Evolutionary conservation across 2,888 invertebrate genomes (phyloP), one percentile per base, ranked within the genome.

Genomic region (Teleiodes luculella): DNA sequence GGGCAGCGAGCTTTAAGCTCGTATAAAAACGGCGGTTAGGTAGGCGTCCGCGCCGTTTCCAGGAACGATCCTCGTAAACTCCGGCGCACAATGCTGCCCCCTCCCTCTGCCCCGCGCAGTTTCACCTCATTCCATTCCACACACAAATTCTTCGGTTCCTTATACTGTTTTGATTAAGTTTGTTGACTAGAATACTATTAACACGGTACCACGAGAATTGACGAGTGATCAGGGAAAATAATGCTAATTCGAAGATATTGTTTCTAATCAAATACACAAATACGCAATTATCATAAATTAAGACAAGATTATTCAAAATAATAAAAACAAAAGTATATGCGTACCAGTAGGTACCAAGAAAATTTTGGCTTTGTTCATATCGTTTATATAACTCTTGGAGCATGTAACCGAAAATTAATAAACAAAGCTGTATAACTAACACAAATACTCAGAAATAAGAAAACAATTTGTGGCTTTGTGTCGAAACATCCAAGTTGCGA

Each of bases 1-100:
- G n/a, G n/a, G n/a, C n/a, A n/a, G n/a, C n/a, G n/a, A n/a, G n/a
- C n/a, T n/a, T n/a, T n/a, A n/a, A n/a, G n/a, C n/a, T n/a, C n/a
- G 24, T 24, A 24, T 24, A 55, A 55, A 55, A 54, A 46, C 31
- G 20, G 35, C 56, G 68, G 64, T 66, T 76, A 78, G 78, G 78
- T 77, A 79, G 62, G 62, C 61, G 55, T 65, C 61, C 61, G 54
- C 53, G 59, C 59, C 46, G 48, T 67, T 85, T 85, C 85, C 76
- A 65, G 80, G 85, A 85, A 85, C 52, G 45, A 41, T 36, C 54
- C 39, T 74, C 78, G 74, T 81, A 80, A 80, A 81, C 82, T 79
- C 78, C 61, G 62, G 75, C 74, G 75, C 78, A 80, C 36, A 49
- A 30, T 28, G 28, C 14, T 16, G 14, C 14, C 13, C 7, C 49